phyloP scores from a whole-genome alignment of 2,888 invertebrate species.

The Ennomos fuscantarius region DNA sequence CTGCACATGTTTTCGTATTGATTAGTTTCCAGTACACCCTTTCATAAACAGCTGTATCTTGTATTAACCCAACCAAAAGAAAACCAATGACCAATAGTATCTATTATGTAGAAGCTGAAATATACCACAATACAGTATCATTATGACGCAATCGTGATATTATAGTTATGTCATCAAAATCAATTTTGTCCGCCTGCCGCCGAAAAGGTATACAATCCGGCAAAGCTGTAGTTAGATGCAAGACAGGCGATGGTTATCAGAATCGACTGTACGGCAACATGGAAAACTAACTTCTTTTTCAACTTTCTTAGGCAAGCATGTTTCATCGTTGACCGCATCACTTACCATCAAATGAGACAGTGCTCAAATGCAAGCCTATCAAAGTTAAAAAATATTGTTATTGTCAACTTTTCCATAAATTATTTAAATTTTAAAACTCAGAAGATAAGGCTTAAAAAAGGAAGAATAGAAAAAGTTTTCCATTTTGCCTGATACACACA shows the following conservation, averaged over 20 bases:
- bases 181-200: slow-evolving; percentile 53
- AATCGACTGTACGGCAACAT: slow-evolving; percentile 22
- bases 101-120: slow-evolving; percentile 84
- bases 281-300: slow-evolving; percentile 10
- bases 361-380: too few species aligned
- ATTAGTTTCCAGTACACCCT: slow-evolving; percentile 84
- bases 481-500: slow-evolving; percentile 8
- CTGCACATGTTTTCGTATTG: slow-evolving; percentile 70
- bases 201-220: slow-evolving; percentile 37
- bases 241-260: slow-evolving; percentile 17
- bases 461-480: slow-evolving; percentile 9
- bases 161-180: slow-evolving; percentile 48
- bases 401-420: too few species aligned
- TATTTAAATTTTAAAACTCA: too few species aligned
- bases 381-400: too few species aligned
- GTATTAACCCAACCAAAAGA: slow-evolving; percentile 85
- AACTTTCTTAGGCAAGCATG: too few species aligned
- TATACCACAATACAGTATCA: slow-evolving; percentile 80
- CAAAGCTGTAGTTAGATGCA: slow-evolving; percentile 17
- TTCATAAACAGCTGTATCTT: slow-evolving; percentile 83
- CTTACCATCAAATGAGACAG: too few species aligned
- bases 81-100: slow-evolving; percentile 83
- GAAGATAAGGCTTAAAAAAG: too few species aligned
- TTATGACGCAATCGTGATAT: slow-evolving; percentile 56
- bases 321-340: too few species aligned